Evolutionary conservation across 2,888 invertebrate species (phyloP).

Genomic region (Tetragonula carbonaria): DNA sequence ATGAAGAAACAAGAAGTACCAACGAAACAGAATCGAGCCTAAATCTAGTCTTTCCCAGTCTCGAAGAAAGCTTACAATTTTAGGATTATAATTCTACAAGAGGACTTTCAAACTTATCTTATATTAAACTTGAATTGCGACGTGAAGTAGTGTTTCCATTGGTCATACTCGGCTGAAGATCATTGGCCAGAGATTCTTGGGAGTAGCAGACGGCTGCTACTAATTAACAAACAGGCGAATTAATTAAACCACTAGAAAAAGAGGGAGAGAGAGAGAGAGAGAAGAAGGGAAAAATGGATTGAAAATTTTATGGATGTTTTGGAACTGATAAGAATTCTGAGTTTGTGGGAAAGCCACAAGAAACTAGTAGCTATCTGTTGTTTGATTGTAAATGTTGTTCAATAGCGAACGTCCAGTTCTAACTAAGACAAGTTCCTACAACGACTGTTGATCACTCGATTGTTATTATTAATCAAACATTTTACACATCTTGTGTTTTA

Average conservation of each 20-base stretch:
- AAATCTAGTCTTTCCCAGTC: constrained; percentile 28
- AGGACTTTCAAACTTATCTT: constrained; percentile 69
- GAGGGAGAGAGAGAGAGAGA: background rate
- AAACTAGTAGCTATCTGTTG: background rate
- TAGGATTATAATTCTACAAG: constrained; percentile 71
- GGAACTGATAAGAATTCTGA: background rate
- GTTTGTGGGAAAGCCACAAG: background rate
- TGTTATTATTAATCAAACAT: constrained; percentile 28
- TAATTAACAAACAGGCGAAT: background rate
- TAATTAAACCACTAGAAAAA: background rate
- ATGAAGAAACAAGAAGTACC: constrained; percentile 30
- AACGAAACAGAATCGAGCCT: constrained; percentile 58
- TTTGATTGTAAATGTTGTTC: constrained; percentile 17
- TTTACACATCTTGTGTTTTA: background rate
- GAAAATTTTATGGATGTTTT: too few relatives aligned
- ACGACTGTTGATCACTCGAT: constrained; percentile 18
- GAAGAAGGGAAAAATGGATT: background rate
- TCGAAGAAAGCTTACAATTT: constrained; percentile 64
- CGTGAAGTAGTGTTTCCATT: background rate
- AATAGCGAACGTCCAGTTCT: constrained; percentile 6
- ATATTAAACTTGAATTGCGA: constrained; percentile 54
- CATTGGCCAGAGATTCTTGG: background rate
- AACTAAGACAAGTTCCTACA: constrained; percentile 31
- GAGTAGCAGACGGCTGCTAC: background rate
- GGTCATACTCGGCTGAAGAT: background rate